Evolutionary conservation across 2,797 vertebrate genomes (phyloP).

Genomic region (Glossophaga mutica): DNA sequence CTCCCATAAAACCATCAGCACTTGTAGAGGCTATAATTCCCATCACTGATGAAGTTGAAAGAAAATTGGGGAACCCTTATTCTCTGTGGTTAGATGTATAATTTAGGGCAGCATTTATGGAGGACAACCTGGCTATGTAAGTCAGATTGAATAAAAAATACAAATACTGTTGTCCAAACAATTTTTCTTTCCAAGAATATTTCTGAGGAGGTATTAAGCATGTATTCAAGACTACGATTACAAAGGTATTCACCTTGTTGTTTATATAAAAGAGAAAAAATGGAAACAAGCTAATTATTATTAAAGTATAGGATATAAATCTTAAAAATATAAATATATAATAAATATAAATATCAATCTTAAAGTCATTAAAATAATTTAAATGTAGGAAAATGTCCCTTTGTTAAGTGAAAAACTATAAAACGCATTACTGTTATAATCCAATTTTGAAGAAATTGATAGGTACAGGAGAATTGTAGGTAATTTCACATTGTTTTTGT

Average conservation of each 20-base stretch:
- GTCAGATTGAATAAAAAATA: neutral
- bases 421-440: neutral
- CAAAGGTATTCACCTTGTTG: neutral
- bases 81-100: accelerated
- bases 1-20: neutral
- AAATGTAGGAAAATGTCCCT: neutral
- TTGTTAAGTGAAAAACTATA: neutral
- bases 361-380: neutral
- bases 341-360: too few species aligned
- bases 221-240: neutral
- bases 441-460: neutral
- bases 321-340: too few species aligned
- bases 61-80: accelerated
- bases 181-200: neutral
- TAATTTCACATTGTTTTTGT: neutral
- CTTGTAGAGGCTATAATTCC: neutral
- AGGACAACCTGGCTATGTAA: neutral
- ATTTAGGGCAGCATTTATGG: neutral
- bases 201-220: neutral
- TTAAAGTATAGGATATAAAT: too few species aligned
- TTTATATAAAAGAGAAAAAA: neutral
- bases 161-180: neutral
- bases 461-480: neutral
- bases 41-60: neutral
- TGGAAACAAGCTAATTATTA: neutral